Percentiles rank a stretch among this genome's conserved stretches.
Evolutionary conservation across 2,888 invertebrate genomes (phyloP).

Genomic region (Labia minor): DNA sequence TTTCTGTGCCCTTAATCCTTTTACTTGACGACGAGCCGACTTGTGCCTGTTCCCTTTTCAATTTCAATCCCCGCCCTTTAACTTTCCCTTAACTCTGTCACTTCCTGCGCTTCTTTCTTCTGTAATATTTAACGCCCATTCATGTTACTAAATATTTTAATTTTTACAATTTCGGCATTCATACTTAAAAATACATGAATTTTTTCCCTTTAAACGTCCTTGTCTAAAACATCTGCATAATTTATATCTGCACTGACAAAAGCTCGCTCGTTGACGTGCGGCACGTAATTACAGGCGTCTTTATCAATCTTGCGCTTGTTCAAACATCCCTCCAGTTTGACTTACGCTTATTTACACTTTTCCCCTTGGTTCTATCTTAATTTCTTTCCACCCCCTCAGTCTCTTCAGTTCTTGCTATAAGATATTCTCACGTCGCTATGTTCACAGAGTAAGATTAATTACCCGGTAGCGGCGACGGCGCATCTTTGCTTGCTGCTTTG

Average conservation of each 20-base stretch:
- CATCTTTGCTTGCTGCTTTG: constrained; percentile 33
- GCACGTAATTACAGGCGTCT: constrained; percentile 16
- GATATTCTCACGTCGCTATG: constrained; percentile 13
- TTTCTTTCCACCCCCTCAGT: not conserved
- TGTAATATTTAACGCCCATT: not conserved
- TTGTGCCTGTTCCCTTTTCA: not conserved
- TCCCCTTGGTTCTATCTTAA: constrained; percentile 8
- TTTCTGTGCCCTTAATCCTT: not conserved
- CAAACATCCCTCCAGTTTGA: constrained; percentile 13
- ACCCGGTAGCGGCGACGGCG: constrained; percentile 31
- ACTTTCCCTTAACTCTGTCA: constrained; percentile 13
- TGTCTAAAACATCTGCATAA: constrained; percentile 13
- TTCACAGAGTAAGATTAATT: constrained; percentile 35
- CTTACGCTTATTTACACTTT: constrained; percentile 13
- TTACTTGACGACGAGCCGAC: not conserved
- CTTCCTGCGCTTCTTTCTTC: not conserved
- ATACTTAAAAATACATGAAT: not conserved
- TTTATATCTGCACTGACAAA: constrained; percentile 18
- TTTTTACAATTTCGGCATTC: constrained; percentile 7
- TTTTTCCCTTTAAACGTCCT: not conserved
- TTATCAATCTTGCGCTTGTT: constrained; percentile 13
- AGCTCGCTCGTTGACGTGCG: constrained; percentile 8
- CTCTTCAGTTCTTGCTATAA: constrained; percentile 13
- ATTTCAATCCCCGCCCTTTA: not conserved
- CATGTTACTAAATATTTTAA: constrained; percentile 8